phyloP scores from a whole-genome alignment of 2,888 invertebrate species.

The Apoda limacodes region DNA sequence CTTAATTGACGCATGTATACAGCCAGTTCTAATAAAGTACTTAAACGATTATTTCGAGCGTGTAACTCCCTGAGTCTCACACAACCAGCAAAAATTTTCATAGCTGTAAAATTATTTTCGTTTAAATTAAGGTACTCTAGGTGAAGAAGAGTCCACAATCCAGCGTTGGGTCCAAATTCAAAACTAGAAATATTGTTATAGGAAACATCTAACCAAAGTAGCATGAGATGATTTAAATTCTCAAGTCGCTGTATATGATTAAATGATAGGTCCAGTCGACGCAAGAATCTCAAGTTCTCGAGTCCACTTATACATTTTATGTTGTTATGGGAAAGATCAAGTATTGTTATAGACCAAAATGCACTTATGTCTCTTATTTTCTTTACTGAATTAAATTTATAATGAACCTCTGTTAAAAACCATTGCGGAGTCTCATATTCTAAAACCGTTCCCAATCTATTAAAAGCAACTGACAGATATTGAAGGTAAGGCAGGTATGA shows the following conservation, averaged over 20 bases:
- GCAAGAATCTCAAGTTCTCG: conserved; percentile 66
- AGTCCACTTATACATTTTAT: conserved; percentile 68
- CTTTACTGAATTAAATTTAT: conserved; percentile 67
- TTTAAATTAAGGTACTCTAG: conserved; percentile 64
- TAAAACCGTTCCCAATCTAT: conserved; percentile 58
- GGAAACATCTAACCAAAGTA: conserved; percentile 67
- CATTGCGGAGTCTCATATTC: conserved; percentile 69
- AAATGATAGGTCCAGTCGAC: conserved; percentile 69
- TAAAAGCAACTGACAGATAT: conserved; percentile 67
- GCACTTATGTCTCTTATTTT: conserved; percentile 60
- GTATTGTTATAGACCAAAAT: conserved; percentile 73
- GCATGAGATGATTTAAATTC: conserved; percentile 63
- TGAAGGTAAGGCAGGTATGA: conserved; percentile 67
- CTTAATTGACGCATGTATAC: conserved; percentile 50
- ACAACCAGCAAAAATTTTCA: conserved; percentile 63
- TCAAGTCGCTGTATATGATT: conserved; percentile 69
- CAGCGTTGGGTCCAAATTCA: conserved; percentile 40
- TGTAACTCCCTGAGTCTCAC: conserved; percentile 49
- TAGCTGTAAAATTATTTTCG: conserved; percentile 61
- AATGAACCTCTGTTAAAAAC: conserved; percentile 72
- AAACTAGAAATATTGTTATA: conserved; percentile 64
- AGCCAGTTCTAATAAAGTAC: conserved; percentile 44
- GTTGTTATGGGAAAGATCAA: conserved; percentile 72
- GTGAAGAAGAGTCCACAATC: conserved; percentile 62
- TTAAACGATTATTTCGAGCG: conserved; percentile 44